phyloP scores from a whole-genome alignment of 2,797 vertebrate genomes.

The Aratinga solstitialis region DNA sequence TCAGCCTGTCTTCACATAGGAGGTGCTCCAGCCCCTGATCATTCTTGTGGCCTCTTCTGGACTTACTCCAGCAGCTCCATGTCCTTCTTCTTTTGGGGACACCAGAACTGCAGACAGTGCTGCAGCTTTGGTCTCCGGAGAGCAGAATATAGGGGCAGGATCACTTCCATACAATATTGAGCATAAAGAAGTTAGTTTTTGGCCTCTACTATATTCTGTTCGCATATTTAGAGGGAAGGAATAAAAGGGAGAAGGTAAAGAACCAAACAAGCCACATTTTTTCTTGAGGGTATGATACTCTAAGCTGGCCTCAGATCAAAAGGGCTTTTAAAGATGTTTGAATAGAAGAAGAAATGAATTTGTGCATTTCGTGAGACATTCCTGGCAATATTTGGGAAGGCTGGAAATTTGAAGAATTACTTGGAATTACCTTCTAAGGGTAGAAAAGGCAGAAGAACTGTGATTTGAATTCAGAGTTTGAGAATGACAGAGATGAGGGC shows the following conservation, averaged over 20 bases:
- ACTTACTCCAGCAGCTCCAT: neutral
- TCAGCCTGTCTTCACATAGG: too few species aligned
- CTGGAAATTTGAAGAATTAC: neutral
- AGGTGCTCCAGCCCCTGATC: neutral
- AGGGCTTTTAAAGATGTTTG: neutral
- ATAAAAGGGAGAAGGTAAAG: neutral
- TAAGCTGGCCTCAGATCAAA: neutral
- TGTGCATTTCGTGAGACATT: neutral
- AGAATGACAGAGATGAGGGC: neutral
- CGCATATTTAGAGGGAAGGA: neutral
- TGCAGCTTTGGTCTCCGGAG: neutral
- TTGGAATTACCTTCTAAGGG: neutral
- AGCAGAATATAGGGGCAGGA: neutral
- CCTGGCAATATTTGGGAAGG: neutral
- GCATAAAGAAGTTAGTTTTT: neutral
- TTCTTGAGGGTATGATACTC: neutral
- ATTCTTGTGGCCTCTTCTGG: neutral
- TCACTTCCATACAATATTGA: neutral
- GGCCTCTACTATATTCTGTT: neutral
- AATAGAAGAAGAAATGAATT: neutral
- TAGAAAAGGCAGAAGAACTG: neutral
- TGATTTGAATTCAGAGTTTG: neutral
- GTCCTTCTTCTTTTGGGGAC: neutral
- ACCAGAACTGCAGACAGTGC: neutral
- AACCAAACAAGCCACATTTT: neutral